Evolutionary conservation across 2,113 vertebrate genomes (phyloP).

Genomic region (Alethe diademata): DNA sequence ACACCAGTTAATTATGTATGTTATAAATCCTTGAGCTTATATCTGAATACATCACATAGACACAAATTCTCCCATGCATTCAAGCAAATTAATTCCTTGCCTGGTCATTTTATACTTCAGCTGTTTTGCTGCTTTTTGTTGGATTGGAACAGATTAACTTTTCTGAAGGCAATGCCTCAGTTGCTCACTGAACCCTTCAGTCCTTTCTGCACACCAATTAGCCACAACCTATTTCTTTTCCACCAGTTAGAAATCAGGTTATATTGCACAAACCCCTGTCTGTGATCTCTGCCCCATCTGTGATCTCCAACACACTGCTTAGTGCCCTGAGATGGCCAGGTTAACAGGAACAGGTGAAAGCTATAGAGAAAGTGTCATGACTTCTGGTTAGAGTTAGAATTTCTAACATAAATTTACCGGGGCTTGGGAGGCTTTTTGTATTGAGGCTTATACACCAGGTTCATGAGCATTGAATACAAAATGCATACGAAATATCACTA

Average conservation of each 20-base stretch:
- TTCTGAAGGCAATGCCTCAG: neutral
- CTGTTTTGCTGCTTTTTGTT: neutral
- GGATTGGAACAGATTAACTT: neutral
- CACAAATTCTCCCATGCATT: neutral
- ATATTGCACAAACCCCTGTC: neutral
- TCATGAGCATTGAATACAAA: neutral
- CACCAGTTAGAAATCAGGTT: neutral
- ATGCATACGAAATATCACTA: neutral
- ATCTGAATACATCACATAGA: neutral
- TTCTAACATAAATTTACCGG: neutral
- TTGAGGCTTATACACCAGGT: neutral
- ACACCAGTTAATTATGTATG: neutral
- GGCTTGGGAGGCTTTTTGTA: fast-evolving
- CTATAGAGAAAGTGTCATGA: neutral
- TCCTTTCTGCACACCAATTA: neutral
- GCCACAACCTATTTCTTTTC: neutral
- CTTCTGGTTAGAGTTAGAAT: neutral
- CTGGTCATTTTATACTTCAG: neutral
- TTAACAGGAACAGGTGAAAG: neutral
- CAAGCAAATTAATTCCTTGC: neutral
- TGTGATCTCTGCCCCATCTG: neutral
- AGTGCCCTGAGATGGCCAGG: neutral
- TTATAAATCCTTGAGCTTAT: neutral
- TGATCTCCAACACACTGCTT: neutral
- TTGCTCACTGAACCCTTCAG: neutral